These are phyloP conservation scores for Schizaphis graminum DNA, from an alignment of 2,888 invertebrate species.

Conservation along the genomic window DNA sequence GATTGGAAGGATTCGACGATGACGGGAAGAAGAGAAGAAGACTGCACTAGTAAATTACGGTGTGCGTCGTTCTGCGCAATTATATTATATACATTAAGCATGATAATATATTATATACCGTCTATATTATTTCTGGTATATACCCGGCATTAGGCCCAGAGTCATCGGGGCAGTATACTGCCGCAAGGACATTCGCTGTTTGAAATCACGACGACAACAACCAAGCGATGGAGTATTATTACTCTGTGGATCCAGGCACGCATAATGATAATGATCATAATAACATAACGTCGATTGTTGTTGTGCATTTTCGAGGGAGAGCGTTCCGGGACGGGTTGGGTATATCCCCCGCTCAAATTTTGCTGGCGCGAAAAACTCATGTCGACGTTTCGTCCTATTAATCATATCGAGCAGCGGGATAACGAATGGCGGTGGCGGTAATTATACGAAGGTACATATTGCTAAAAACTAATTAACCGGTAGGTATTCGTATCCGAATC, in stretches of 20 bases:
- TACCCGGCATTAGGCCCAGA: not conserved
- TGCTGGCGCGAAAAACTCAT: not conserved
- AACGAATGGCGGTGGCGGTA: not conserved
- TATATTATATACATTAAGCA: not conserved
- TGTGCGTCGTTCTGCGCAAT: not conserved
- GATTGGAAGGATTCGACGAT: not conserved
- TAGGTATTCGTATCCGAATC: constrained; percentile 11
- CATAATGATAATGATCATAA: not conserved
- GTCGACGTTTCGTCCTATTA: constrained; percentile 47
- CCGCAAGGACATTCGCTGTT: not conserved
- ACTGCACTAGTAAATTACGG: not conserved
- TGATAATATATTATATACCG: not conserved
- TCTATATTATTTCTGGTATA: not conserved
- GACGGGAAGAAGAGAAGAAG: not conserved
- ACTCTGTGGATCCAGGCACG: not conserved
- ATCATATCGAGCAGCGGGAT: constrained; percentile 53
- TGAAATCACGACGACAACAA: not conserved
- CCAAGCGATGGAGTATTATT: not conserved
- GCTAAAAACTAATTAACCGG: constrained; percentile 55
- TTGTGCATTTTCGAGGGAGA: not conserved
- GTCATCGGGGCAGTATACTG: not conserved
- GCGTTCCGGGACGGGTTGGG: not conserved
- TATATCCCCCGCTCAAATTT: not conserved
- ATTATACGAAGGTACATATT: constrained; percentile 5
- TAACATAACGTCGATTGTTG: not conserved